phyloP scores from a whole-genome alignment of 1,140 invertebrate species.

The Drosophila dunni region DNA sequence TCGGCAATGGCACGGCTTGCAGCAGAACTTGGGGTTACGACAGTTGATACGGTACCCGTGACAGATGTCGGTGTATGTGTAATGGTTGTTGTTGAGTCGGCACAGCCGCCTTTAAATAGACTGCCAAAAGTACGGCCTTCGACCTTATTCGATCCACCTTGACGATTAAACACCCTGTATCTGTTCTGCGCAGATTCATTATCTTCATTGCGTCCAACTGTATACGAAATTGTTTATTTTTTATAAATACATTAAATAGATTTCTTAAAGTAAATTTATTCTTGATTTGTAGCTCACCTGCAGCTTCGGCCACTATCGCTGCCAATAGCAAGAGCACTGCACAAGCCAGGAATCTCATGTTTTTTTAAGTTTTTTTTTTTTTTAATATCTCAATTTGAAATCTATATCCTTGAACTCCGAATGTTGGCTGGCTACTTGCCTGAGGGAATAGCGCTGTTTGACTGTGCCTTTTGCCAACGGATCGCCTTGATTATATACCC shows the following conservation, averaged over 20 bases:
- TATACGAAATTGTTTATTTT: no score
- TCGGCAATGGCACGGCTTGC: no score
- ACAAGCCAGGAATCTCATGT: constrained; percentile 59
- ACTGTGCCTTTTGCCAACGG: constrained; percentile 65
- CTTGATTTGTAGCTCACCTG: constrained; percentile 49
- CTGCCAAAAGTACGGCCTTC: constrained; percentile 47
- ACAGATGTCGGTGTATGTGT: no score
- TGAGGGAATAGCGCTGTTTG: constrained; percentile 58
- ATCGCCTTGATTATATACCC: constrained; percentile 67
- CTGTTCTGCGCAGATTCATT: background rate
- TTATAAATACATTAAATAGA: no score
- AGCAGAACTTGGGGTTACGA: no score
- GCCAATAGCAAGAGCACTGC: constrained; percentile 51
- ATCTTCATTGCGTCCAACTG: constrained; percentile 40
- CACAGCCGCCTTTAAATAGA: constrained; percentile 29
- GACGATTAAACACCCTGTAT: constrained; percentile 38
- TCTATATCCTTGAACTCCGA: background rate
- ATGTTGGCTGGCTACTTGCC: constrained; percentile 29
- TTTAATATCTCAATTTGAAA: background rate
- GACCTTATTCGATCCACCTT: background rate
- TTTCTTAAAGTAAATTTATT: no score
- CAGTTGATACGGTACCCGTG: no score
- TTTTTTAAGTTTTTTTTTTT: background rate
- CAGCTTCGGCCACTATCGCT: constrained; percentile 48
- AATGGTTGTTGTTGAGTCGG: no score